Evolutionary conservation across 92 coral and sea anemone species (phyloP), one percentile per base, ranked within the genome.

Genomic region (Isaurus tuberculatus): DNA sequence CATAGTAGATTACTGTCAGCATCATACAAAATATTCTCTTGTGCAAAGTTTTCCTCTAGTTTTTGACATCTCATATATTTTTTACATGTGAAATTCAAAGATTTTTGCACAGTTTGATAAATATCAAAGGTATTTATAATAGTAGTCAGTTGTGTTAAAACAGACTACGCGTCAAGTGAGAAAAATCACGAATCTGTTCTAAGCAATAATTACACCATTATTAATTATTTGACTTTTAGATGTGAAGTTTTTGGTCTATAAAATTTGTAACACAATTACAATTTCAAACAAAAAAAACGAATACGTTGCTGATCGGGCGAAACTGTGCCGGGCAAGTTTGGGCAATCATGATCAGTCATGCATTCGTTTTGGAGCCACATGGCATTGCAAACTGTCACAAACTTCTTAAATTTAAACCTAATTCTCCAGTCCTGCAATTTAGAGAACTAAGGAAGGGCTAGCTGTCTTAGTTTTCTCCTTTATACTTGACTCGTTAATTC

Each of bases 311-410:
- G 26, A 29, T 0, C 8, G 27, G 34, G 69, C 36, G 69, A 26
- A 27, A 27, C 26, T 22, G 19, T 11, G 69, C 36, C 23, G 78
- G 78, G 78, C 78, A 72, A 72, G 78, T 72, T 72, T 28, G 78
- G 78, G 78, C 78, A 72, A 25, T 29, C 7, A 51, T 42, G 46
- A n/a, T n/a, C 46, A 42, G 58, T 13, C 46, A 51, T 19, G 25
- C 25, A 15, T 7, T 14, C 33, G 3, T 8, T 19, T 57, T 17
- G 8, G 1, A 22, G 27, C 17, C 36, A 63, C 69, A 63, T 63
- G 69, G 34, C 66, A 22, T 2, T 26, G 19, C 0, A 26, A 1
- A 2, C 26, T 63, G 69, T 63, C 2, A 26, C 5, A 55, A 19
- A 4, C 22, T 10, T 17, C 63, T 55, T 55, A 6, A 53, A 16